Conservation (phyloP, 2,113 vertebrate genomes). For the Thomomys bottae region DNA sequence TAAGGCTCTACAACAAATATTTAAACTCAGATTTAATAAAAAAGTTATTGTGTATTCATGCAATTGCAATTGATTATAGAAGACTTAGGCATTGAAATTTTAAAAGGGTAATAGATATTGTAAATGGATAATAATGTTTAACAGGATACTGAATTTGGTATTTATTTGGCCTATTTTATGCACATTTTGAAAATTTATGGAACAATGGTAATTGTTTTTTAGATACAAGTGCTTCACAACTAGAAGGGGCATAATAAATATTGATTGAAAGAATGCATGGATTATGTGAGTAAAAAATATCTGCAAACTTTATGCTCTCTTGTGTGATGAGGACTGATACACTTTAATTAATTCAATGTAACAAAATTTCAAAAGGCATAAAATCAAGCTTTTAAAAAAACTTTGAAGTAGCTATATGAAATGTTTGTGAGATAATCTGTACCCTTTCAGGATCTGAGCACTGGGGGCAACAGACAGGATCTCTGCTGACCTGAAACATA, state of each 20-base stretch:
- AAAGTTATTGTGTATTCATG: constrained; percentile 79
- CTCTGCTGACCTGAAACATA: background rate
- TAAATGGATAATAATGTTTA: constrained; percentile 81
- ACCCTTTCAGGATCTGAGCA: background rate
- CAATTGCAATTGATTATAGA: constrained; percentile 77
- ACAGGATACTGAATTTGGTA: constrained; percentile 73
- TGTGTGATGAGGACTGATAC: constrained; percentile 41
- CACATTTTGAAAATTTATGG: constrained; percentile 75
- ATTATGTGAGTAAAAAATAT: constrained; percentile 42
- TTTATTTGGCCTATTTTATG: constrained; percentile 77
- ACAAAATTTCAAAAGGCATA: constrained; percentile 46
- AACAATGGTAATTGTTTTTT: constrained; percentile 71
- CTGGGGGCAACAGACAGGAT: background rate
- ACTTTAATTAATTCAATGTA: constrained; percentile 68
- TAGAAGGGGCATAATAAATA: constrained; percentile 52
- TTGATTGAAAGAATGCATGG: constrained; percentile 59
- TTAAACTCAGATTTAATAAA: constrained; percentile 81
- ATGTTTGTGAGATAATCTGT: background rate
- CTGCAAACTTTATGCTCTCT: constrained; percentile 38
- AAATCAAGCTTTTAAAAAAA: constrained; percentile 34
- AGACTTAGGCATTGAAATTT: constrained; percentile 78
- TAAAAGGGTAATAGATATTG: constrained; percentile 78
- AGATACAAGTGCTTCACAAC: constrained; percentile 61
- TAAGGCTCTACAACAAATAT: constrained; percentile 81
- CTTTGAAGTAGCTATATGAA: constrained; percentile 32